These are phyloP conservation scores for Cyprinodon brontotheroides DNA, from an alignment of 2,113 vertebrate genomes.

Conservation along the genomic window DNA sequence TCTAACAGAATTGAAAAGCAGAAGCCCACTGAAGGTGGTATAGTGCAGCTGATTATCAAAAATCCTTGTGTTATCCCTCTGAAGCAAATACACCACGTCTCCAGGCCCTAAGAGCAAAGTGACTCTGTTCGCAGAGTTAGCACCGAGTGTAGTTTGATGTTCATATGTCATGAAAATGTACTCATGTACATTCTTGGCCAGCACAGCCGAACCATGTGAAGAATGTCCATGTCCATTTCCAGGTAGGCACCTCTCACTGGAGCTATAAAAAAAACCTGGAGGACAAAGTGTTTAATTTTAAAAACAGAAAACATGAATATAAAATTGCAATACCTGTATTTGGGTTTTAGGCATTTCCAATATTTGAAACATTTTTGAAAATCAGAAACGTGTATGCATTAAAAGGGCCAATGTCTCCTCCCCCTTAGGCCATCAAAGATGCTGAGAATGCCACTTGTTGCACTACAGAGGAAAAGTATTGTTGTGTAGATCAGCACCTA, in stretches of 20 bases:
- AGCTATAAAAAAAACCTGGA: not conserved
- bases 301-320: not conserved
- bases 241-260: not conserved
- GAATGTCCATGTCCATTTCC: not conserved
- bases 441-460: constrained; percentile 50
- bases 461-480: constrained; percentile 22
- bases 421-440: not conserved
- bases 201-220: not conserved
- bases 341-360: constrained; percentile 50
- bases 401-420: constrained; percentile 4
- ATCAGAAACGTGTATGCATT: not conserved
- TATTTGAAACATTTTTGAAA: constrained; percentile 26
- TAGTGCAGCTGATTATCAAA: not conserved
- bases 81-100: not conserved
- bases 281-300: not conserved
- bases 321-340: constrained; percentile 28
- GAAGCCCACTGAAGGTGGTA: not conserved
- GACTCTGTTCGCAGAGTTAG: not conserved
- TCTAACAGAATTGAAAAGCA: not conserved
- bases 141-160: not conserved
- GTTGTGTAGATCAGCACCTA: not conserved
- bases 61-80: not conserved
- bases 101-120: not conserved
- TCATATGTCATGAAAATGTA: not conserved
- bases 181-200: not conserved